Evolutionary conservation across 30 jellyfish, hydroid and myxozoan species (phyloP).

Genomic region (Phacellophora camtschatica): DNA sequence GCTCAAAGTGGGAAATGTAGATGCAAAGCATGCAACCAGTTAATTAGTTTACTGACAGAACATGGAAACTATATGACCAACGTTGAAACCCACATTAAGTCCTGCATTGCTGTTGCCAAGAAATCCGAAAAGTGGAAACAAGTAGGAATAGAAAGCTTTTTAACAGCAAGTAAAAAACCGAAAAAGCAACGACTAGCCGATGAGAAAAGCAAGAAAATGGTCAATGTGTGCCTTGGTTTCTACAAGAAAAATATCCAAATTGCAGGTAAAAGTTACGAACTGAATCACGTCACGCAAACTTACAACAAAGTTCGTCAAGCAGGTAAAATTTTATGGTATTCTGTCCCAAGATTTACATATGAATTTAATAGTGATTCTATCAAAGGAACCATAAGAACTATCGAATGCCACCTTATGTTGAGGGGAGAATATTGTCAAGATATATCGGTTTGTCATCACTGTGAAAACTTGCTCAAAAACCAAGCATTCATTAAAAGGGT

Average conservation of each 20-base stretch:
- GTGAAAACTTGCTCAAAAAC: not conserved
- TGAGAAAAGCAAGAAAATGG: not conserved
- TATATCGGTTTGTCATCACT: not conserved
- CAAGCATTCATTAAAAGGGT: slow-evolving; percentile 4
- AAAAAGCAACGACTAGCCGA: slow-evolving; percentile 27
- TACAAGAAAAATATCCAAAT: not conserved
- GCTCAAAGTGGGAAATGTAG: not conserved
- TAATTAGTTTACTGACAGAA: not conserved
- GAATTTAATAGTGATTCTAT: not conserved
- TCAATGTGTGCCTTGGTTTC: slow-evolving; percentile 1
- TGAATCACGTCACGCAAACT: not conserved
- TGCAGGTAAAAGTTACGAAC: slow-evolving; percentile 4
- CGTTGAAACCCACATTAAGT: not conserved
- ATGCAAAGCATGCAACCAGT: slow-evolving; percentile 23
- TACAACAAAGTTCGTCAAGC: not conserved
- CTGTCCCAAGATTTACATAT: not conserved
- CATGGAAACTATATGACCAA: not conserved
- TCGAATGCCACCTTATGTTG: not conserved
- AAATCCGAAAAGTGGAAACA: slow-evolving; percentile 4
- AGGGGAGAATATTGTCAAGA: not conserved
- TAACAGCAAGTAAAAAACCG: slow-evolving; percentile 2
- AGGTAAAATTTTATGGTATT: not conserved
- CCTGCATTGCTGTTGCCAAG: not conserved
- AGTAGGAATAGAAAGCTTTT: not conserved
- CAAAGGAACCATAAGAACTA: slow-evolving; percentile 6